Base-by-base conservation (phyloP, 2,113 vertebrate genomes). In the Gila orcuttii region DNA sequence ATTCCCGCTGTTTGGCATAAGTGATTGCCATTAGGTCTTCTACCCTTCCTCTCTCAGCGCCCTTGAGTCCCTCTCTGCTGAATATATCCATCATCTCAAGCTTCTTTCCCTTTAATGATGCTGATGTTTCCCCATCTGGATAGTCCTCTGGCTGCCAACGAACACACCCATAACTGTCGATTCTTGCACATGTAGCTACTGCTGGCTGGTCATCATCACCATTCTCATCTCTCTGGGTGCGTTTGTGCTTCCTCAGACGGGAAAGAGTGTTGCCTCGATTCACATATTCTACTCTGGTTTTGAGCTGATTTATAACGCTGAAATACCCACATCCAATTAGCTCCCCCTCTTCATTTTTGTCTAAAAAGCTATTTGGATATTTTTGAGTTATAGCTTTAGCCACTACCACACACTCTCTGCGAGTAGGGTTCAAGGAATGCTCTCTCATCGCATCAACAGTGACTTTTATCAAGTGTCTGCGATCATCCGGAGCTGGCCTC, bases 371-470 rank as follows among this genome's bases (percentile, higher is more conserved):
- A 33, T 69, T 69, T 36, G 66, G 28, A 69, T 69, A 36, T 33
- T 69, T 69, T 33, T 68, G 13, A 42, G 68, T 71, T 39, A 42
- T 71, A 42, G 33, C 68, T 71, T 23, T 42, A 21, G 68, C 68
- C 9, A 71, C 68, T 71, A 42, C 68, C 21, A 23, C 3, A 3
- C 69, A 73, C 19, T 73, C 69, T 45, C 23, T 73, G 69, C 69
- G 69, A 23, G 69, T 73, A 21, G 33, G 69, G 69, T 73, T 73
- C 69, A 73, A 73, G 69, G 69, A 73, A n/a, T 0, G 69, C 11
- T 73, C 69, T 73, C 36, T 73, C 69, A 73, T 73, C 2, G 36
- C 8, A 73, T 73, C 69, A 10, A 73, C 33, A 45, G 11, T 73
- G 19, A 73, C 36, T 45, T 45, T 73, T 6, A 73, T 42, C 69